A percentile compares a stretch with the other conserved stretches of the same genome.
These are phyloP conservation scores for Neuroscelio doddi DNA, from an alignment of 2,888 invertebrate genomes.

Conservation along the genomic window DNA sequence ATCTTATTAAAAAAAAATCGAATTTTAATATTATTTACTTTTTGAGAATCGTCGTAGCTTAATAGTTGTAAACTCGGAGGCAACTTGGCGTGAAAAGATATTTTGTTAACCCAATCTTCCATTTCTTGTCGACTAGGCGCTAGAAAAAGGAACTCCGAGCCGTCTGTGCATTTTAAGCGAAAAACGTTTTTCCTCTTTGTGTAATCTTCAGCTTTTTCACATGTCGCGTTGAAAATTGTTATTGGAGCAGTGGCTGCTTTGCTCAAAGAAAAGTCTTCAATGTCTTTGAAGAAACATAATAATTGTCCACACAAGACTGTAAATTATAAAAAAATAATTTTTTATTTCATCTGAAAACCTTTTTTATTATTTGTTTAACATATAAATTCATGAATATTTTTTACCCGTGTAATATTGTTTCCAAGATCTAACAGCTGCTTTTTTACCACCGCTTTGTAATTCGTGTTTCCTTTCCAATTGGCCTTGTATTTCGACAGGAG, in stretches of 20 bases:
- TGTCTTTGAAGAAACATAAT: constrained; percentile 97
- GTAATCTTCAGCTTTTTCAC: constrained; percentile 92
- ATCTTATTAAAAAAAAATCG: too few species aligned
- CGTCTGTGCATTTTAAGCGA: constrained; percentile 89
- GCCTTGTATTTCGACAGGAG: constrained; percentile 94
- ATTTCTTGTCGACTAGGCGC: constrained; percentile 82
- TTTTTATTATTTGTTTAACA: constrained; percentile 1
- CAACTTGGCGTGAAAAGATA: constrained; percentile 92
- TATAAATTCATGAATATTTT: neutral
- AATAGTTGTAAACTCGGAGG: constrained; percentile 92
- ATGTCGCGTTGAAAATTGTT: constrained; percentile 80
- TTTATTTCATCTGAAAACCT: neutral
- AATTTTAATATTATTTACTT: constrained; percentile 67
- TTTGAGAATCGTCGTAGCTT: constrained; percentile 83
- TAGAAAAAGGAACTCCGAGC: constrained; percentile 93
- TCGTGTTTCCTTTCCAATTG: constrained; percentile 95
- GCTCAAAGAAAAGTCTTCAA: constrained; percentile 89
- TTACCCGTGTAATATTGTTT: constrained; percentile 88
- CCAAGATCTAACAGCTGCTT: constrained; percentile 96
- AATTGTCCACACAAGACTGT: constrained; percentile 94
- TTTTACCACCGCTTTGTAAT: constrained; percentile 92
- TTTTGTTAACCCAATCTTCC: constrained; percentile 93
- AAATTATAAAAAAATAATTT: constrained; percentile 18
- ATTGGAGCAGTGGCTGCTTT: constrained; percentile 92
- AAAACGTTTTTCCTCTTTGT: constrained; percentile 96